These are phyloP conservation scores for Allygus modestus DNA, from an alignment of 2,888 invertebrate species.

Conservation along the genomic window DNA sequence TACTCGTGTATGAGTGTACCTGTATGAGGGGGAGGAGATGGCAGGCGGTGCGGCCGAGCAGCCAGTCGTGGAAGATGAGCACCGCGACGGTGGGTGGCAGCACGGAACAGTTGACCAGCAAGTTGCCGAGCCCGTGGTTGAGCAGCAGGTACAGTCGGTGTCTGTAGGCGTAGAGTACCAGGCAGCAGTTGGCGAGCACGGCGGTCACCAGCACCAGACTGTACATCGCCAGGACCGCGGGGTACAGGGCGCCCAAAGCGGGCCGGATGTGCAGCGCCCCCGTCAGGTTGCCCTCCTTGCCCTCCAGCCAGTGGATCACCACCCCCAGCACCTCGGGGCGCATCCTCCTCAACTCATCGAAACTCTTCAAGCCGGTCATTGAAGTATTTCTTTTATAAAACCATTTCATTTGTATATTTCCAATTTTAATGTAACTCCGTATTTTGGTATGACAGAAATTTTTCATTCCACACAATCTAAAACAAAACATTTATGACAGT, in stretches of 20 bases:
- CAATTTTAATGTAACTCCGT: too few relatives aligned
- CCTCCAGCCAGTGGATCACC: constrained; percentile 38
- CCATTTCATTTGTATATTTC: too few relatives aligned
- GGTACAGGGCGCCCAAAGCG: not conserved
- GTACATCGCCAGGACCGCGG: not conserved
- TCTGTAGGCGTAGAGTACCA: not conserved
- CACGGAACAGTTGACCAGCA: constrained; percentile 5
- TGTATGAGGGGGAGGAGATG: constrained; percentile 18
- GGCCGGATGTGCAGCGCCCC: not conserved
- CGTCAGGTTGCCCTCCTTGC: not conserved
- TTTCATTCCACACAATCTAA: too few relatives aligned
- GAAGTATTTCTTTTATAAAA: not conserved
- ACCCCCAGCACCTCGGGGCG: not conserved
- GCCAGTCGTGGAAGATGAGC: constrained; percentile 30
- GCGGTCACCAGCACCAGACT: constrained; percentile 20
- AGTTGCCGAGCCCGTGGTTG: not conserved
- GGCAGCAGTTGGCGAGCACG: constrained; percentile 24
- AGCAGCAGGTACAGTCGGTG: constrained; percentile 35
- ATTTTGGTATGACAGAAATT: too few relatives aligned
- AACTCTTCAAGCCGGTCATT: not conserved
- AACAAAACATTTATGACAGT: too few relatives aligned
- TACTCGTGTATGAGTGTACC: not conserved
- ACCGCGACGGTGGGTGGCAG: constrained; percentile 28
- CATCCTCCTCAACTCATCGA: not conserved
- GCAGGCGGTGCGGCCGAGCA: constrained; percentile 1